Evolutionary conservation across 1,140 invertebrate genomes (phyloP).

Genomic region (Aculops lycopersici): DNA sequence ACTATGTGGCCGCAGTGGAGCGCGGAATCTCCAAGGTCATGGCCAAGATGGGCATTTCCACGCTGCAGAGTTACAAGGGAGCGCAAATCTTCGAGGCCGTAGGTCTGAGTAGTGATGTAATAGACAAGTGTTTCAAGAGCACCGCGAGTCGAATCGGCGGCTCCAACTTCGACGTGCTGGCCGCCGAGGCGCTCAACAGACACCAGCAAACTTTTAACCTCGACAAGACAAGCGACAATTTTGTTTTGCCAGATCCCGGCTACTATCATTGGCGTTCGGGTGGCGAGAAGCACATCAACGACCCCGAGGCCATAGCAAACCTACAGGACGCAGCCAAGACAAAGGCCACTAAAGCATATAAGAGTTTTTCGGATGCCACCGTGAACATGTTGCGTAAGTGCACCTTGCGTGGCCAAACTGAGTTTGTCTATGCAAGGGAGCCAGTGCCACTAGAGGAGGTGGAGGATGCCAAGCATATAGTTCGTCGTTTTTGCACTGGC

Average conservation of each 20-base stretch:
- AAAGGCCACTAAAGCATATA: conserved; percentile 50
- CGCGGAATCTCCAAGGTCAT: conserved; percentile 47
- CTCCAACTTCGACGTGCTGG: conserved; percentile 54
- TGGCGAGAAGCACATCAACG: conserved; percentile 91
- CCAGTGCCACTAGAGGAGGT: conserved; percentile 50
- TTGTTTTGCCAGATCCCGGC: conserved; percentile 63
- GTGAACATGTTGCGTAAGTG: conserved; percentile 55
- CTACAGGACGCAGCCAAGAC: conserved; percentile 56
- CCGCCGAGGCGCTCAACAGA: conserved; percentile 49
- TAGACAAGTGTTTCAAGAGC: conserved; percentile 78
- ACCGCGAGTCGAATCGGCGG: conserved; percentile 82
- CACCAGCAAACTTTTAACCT: conserved; percentile 40
- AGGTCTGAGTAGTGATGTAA: conserved; percentile 58
- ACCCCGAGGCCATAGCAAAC: conserved; percentile 65
- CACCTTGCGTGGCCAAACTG: conserved; percentile 64
- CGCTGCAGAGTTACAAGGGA: conserved; percentile 92
- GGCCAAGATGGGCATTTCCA: conserved; percentile 99
- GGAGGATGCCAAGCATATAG: conserved; percentile 63
- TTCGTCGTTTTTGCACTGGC: conserved; percentile 49
- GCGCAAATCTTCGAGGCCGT: conserved; percentile 98
- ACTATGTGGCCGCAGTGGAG: conserved; percentile 35
- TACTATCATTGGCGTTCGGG: conserved; percentile 81
- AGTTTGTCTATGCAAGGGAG: conserved; percentile 35
- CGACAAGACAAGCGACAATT: conserved; percentile 28
- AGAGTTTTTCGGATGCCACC: conserved; percentile 51